These are phyloP conservation scores for Pseudocheirus occidentalis DNA, from an alignment of 2,797 vertebrate species.

Conservation along the genomic window DNA sequence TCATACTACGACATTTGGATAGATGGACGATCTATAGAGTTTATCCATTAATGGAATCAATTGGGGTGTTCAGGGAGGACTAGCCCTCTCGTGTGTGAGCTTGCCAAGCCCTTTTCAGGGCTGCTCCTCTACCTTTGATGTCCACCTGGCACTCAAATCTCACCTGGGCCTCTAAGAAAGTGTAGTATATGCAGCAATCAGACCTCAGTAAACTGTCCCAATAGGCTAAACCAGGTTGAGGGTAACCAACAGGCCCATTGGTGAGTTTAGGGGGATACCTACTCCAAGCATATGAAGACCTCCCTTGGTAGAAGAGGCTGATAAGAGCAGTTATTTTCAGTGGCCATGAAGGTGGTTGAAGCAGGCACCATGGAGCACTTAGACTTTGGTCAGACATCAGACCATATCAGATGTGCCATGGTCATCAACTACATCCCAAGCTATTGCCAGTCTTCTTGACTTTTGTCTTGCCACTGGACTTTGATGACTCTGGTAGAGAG, in stretches of 20 bases:
- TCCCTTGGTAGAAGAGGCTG: not conserved
- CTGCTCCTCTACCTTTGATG: not conserved
- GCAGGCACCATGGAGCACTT: rapidly evolving
- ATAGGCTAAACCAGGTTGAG: not conserved
- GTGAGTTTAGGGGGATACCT: not conserved
- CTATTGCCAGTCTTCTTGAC: not conserved
- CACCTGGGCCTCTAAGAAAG: not conserved
- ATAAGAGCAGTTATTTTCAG: not conserved
- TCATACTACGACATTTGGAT: not conserved
- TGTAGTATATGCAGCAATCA: not conserved
- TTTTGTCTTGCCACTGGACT: not conserved
- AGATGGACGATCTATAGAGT: not conserved
- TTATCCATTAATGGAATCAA: not conserved
- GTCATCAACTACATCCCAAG: not conserved
- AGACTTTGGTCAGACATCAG: not conserved
- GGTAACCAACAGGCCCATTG: not conserved
- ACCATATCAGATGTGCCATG: not conserved
- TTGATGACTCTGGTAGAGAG: not conserved
- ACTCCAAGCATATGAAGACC: not conserved
- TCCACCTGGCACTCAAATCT: not conserved
- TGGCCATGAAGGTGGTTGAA: not conserved
- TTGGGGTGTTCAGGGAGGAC: not conserved
- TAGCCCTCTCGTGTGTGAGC: not conserved
- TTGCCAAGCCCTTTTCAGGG: not conserved
- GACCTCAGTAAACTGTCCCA: not conserved